Evolutionary conservation across 2,113 vertebrate genomes (phyloP).

Genomic region (Vimba vimba): DNA sequence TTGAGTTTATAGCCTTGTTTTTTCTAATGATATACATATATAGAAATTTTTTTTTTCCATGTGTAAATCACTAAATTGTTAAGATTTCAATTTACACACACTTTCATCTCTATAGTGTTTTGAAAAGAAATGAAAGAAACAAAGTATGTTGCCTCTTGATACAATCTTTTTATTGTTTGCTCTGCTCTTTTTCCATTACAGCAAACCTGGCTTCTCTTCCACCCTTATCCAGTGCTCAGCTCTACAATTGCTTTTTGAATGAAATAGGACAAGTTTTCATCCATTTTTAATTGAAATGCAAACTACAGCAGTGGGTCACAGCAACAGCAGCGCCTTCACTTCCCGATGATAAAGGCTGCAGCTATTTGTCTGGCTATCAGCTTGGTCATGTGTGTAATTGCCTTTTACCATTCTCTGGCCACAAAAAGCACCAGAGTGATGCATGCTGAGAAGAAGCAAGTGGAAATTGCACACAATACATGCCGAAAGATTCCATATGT

Average conservation of each 20-base stretch:
- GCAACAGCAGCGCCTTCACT: conserved; percentile 66
- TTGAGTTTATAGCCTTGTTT: conserved; percentile 3
- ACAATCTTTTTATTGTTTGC: conserved; percentile 56
- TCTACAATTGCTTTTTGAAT: conserved; percentile 67
- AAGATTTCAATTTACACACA: conserved; percentile 46
- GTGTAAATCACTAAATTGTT: conserved; percentile 10
- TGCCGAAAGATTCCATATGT: conserved; percentile 71
- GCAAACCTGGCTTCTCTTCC: conserved; percentile 54
- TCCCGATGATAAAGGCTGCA: conserved; percentile 74
- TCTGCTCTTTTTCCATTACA: conserved; percentile 56
- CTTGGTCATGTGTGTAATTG: conserved; percentile 77
- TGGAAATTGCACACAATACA: conserved; percentile 70
- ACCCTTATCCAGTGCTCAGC: conserved; percentile 51
- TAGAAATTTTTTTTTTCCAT: background rate
- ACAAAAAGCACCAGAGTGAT: conserved; percentile 76
- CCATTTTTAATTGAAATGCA: conserved; percentile 71
- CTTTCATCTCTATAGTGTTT: conserved; percentile 28
- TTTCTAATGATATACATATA: background rate
- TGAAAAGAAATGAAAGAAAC: conserved; percentile 33
- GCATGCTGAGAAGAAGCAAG: conserved; percentile 69
- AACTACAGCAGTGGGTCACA: conserved; percentile 66
- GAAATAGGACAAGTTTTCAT: conserved; percentile 68
- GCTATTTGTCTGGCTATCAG: conserved; percentile 73
- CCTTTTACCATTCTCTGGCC: conserved; percentile 72
- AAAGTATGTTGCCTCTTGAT: conserved; percentile 46